Evolutionary conservation across 2,888 invertebrate species (phyloP).

Genomic region (Bimastos eiseni): DNA sequence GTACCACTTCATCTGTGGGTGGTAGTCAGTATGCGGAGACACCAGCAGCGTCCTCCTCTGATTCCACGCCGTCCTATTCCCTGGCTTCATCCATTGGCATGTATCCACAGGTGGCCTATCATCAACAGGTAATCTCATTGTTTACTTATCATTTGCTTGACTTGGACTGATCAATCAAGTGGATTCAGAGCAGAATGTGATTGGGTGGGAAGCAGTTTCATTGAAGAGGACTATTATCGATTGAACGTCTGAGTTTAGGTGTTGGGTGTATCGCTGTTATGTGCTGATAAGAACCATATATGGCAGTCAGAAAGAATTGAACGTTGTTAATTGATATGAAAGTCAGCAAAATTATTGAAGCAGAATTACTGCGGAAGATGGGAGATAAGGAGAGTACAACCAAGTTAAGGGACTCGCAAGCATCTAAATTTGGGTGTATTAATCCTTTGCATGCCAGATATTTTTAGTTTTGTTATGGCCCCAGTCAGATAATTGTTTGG

Average conservation of each 20-base stretch:
- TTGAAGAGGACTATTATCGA: neutral
- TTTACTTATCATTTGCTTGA: neutral
- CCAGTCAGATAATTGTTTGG: too few species aligned
- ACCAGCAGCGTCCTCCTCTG: neutral
- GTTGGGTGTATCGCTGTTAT: neutral
- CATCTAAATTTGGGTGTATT: too few species aligned
- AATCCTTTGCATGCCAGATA: too few species aligned
- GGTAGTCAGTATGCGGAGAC: conserved; percentile 7
- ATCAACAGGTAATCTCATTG: conserved; percentile 8
- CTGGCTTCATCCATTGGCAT: conserved; percentile 19
- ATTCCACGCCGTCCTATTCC: neutral
- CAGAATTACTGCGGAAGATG: neutral
- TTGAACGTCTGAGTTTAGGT: neutral
- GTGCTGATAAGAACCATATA: neutral
- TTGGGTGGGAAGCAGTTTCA: neutral
- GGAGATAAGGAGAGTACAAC: neutral
- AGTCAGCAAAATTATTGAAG: neutral
- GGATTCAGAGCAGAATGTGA: neutral
- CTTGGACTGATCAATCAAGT: neutral
- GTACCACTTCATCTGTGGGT: neutral
- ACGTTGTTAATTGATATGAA: neutral
- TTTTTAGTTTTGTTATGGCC: too few species aligned
- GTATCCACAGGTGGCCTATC: conserved; percentile 15
- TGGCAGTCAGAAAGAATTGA: neutral
- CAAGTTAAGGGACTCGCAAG: neutral